phyloP scores from a whole-genome alignment of 2,113 vertebrate species.

The Clupea harengus region DNA sequence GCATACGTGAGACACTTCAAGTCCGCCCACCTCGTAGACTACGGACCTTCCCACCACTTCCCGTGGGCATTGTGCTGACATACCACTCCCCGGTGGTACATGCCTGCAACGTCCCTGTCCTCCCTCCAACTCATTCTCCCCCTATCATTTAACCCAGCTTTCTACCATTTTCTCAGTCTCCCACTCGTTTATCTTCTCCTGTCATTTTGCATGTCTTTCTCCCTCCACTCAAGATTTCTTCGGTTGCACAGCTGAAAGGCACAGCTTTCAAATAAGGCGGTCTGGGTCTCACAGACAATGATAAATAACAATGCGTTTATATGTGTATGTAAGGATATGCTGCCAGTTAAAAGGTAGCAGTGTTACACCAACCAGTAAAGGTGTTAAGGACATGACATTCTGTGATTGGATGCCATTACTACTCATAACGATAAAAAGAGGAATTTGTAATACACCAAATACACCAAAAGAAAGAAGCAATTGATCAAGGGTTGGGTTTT shows the following conservation, averaged over 20 bases:
- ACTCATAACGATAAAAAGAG: background rate
- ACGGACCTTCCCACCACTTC: background rate
- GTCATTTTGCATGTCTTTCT: background rate
- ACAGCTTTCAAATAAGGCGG: background rate
- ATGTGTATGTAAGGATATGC: background rate
- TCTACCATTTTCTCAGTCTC: background rate
- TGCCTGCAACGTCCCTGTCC: background rate
- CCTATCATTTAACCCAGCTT: background rate
- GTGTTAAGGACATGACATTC: background rate
- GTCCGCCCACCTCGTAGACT: background rate
- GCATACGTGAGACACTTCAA: background rate
- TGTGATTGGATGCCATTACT: background rate
- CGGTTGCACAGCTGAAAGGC: background rate
- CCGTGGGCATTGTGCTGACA: background rate
- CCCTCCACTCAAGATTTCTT: background rate
- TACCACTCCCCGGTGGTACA: background rate
- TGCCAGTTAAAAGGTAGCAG: background rate
- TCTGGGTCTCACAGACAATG: background rate
- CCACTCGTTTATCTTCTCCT: background rate
- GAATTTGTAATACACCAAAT: background rate
- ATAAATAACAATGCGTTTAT: background rate
- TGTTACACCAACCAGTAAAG: background rate
- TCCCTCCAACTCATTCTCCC: background rate
- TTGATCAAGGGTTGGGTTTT: background rate
- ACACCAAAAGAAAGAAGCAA: background rate